Percentiles rank a stretch among this genome's conserved stretches.
phyloP scores from a whole-genome alignment of 1,140 invertebrate genomes.

The Ylistrum balloti region DNA sequence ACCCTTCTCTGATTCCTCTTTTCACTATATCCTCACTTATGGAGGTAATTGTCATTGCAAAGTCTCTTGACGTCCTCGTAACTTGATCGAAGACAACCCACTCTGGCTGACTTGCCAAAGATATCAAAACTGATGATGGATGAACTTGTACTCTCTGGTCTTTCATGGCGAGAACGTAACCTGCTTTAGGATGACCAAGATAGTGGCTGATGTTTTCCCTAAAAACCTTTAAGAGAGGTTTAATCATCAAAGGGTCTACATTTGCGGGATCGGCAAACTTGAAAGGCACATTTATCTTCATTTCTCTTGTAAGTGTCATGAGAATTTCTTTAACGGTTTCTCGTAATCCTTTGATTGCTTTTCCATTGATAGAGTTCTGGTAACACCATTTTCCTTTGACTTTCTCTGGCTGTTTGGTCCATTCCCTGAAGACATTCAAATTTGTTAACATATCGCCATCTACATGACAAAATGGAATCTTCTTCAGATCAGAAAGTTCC shows the following conservation, averaged over 20 bases:
- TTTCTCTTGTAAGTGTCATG: conserved; percentile 69
- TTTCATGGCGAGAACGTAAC: conserved; percentile 67
- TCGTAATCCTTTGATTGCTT: conserved; percentile 68
- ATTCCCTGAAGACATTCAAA: conserved; percentile 91
- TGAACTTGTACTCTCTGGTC: conserved; percentile 70
- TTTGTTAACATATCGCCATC: conserved; percentile 96
- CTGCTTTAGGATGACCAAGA: conserved; percentile 71
- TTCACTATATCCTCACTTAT: conserved; percentile 66
- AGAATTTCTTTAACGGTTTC: conserved; percentile 73
- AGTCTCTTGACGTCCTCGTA: conserved; percentile 74
- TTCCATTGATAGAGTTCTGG: conserved; percentile 74
- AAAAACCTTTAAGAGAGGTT: conserved; percentile 67
- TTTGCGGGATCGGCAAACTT: conserved; percentile 60
- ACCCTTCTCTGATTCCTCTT: conserved; percentile 57
- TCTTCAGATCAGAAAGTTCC: conserved; percentile 85
- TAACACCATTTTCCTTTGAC: conserved; percentile 74
- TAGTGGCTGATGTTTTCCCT: conserved; percentile 68
- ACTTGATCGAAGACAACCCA: conserved; percentile 74
- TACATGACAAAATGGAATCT: conserved; percentile 88
- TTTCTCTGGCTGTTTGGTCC: conserved; percentile 67
- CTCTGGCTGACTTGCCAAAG: conserved; percentile 64
- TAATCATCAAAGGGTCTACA: conserved; percentile 57
- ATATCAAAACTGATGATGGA: conserved; percentile 72
- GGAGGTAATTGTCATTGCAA: conserved; percentile 72
- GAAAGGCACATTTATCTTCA: conserved; percentile 57